These are phyloP conservation scores for Apomyelois bistriatella DNA, from an alignment of 2,888 invertebrate genomes.

Conservation along the genomic window DNA sequence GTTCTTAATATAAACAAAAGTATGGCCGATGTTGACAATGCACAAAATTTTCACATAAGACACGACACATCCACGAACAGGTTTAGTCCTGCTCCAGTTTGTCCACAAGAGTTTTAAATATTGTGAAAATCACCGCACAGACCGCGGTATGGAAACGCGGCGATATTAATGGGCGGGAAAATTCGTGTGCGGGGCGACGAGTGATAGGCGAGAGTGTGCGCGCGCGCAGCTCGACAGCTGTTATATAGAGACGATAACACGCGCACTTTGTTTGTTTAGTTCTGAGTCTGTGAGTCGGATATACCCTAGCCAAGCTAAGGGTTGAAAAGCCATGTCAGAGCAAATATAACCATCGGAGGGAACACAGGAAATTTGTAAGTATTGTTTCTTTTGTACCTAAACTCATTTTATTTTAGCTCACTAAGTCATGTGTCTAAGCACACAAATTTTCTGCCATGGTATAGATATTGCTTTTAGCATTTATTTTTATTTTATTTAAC, in stretches of 20 bases:
- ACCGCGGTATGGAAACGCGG: slow-evolving; percentile 63
- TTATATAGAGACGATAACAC: slow-evolving; percentile 70
- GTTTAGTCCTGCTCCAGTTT: slow-evolving; percentile 24
- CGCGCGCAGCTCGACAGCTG: slow-evolving; percentile 55
- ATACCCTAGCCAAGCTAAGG: neutral
- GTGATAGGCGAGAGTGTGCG: slow-evolving; percentile 65
- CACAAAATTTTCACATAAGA: slow-evolving; percentile 10
- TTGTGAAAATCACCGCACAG: slow-evolving; percentile 46
- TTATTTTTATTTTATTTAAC: no score
- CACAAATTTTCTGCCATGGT: no score
- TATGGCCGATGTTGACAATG: slow-evolving; percentile 9
- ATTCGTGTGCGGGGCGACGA: slow-evolving; percentile 54
- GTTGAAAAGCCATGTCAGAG: neutral
- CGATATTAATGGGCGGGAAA: slow-evolving; percentile 56
- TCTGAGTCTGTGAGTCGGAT: slow-evolving; percentile 14
- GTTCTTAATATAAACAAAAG: slow-evolving; percentile 10
- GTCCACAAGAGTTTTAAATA: slow-evolving; percentile 17
- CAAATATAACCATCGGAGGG: no score
- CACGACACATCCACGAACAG: slow-evolving; percentile 27
- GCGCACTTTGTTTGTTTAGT: slow-evolving; percentile 38
- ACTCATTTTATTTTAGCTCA: no score
- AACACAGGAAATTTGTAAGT: no score
- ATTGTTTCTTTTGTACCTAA: no score
- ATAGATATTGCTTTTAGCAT: no score
- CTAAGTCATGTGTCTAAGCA: no score